Base-by-base conservation (phyloP, 2,888 invertebrate species). In the Chironomus tentans region DNA sequence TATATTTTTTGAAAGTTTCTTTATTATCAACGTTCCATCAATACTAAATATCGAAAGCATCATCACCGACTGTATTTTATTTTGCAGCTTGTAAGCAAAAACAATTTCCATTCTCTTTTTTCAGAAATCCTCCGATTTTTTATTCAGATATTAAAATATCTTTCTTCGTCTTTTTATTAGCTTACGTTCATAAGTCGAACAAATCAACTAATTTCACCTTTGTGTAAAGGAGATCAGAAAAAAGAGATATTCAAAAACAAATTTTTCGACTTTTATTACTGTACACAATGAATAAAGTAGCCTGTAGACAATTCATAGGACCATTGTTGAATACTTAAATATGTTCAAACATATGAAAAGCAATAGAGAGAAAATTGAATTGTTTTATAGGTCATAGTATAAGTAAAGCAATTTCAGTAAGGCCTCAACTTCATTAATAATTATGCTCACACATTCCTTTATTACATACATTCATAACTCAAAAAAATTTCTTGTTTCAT, bases 371-470 rank as follows among this genome's bases (percentile, higher is more conserved):
- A 50, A 15, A 50, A 56, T n/a, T 15, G 56, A 56, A 56, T 56
- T 15, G 28, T 68, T 28, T 68, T 38, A 68, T 68, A 28, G 68
- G 68, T n/a, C 68, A 68, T 13, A 68, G 18, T 22, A 65, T 21
- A 21, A 22, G 21, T 12, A 21, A 65, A 5, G 12, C 62, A 21
- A 6, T 62, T 62, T 22, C 4, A 18, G 15, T 65, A 24, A 18
- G 65, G 21, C 13, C 68, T 68, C 24, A 2, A 68, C 56, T 68
- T 68, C 65, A 68, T 68, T 68, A 28, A 68, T 18, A 68, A 68
- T 68, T 68, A 68, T 68, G 68, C 68, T 68, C 68, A 68, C 68
- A 68, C 68, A 68, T 68, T 68, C 38, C 68, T 68, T 68, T 65
- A 56, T 56, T 15, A 56, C 56, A 50, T 50, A 50, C 15, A n/a